Percentiles rank a stretch among this genome's conserved stretches.
These are phyloP conservation scores for Menidia beryllina DNA, from an alignment of 2,113 vertebrate species.

Conservation along the genomic window DNA sequence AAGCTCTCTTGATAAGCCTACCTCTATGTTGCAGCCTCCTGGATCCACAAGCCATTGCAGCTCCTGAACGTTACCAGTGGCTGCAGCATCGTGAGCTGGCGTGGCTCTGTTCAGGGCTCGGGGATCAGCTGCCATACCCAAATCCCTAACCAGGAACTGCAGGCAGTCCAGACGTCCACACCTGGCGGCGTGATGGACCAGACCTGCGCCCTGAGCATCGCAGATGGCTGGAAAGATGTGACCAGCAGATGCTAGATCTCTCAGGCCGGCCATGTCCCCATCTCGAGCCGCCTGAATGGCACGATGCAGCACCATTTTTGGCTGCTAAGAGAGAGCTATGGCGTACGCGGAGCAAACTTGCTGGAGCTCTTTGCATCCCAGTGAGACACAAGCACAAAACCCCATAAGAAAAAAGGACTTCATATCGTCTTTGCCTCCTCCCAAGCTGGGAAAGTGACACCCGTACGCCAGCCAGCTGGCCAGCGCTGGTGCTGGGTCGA, in stretches of 20 bases:
- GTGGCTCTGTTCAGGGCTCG: constrained; percentile 86
- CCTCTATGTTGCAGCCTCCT: constrained; percentile 79
- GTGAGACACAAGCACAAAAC: constrained; percentile 27
- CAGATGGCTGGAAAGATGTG: constrained; percentile 65
- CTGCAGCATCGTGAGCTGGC: constrained; percentile 84
- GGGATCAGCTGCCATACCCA: constrained; percentile 75
- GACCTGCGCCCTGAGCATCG: constrained; percentile 83
- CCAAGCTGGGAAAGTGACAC: constrained; percentile 78
- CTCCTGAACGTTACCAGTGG: constrained; percentile 80
- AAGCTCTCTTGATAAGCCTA: constrained; percentile 53
- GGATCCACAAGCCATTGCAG: constrained; percentile 78
- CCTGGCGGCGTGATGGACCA: constrained; percentile 86
- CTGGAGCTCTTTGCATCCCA: constrained; percentile 27
- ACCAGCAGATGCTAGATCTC: constrained; percentile 73
- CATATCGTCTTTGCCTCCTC: constrained; percentile 35
- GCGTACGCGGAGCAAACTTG: constrained; percentile 17
- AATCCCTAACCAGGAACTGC: constrained; percentile 80
- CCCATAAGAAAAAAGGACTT: constrained; percentile 42
- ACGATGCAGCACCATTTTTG: constrained; percentile 81
- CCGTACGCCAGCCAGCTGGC: constrained; percentile 72
- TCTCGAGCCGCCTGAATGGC: constrained; percentile 81
- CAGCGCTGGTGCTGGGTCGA: constrained; percentile 36
- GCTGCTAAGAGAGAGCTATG: constrained; percentile 34
- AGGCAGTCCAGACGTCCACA: constrained; percentile 85
- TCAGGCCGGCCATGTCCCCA: constrained; percentile 79